Base-by-base conservation (phyloP, 92 coral and sea anemone species). In the Galaxea fascicularis region DNA sequence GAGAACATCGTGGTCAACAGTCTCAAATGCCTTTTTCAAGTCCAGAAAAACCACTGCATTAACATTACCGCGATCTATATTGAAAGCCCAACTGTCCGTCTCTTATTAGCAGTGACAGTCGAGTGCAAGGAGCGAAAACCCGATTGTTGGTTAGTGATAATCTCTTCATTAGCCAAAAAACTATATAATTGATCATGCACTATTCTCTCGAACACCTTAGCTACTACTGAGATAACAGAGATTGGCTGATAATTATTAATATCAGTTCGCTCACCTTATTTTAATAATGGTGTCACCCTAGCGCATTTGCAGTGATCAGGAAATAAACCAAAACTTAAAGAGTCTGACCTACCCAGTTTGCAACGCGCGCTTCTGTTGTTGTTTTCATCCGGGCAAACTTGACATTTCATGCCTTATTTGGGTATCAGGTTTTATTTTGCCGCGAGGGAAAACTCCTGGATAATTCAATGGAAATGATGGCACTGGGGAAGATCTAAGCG, bases 301-400 rank as follows among this genome's bases (percentile, higher is more conserved):
- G 54, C 39, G 70, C 56, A 13, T 79, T 87, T 87, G 80, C 86
- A 87, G 30, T 87, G 86, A 41, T 71, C 87, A 0, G 86, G 91
- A 71, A 87, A 82, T 41, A 77, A 76, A 45, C 89, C 92, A 35
- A 75, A 65, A 29, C 76, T 83, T 87, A 88, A n/a, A 39, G 91
- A 88, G n/a, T n/a, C n/a, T n/a, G n/a, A n/a, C n/a, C n/a, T n/a
- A n/a, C n/a, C n/a, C n/a, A n/a, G n/a, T n/a, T n/a, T n/a, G n/a
- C n/a, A n/a, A n/a, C n/a, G n/a, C n/a, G n/a, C n/a, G n/a, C n/a
- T n/a, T n/a, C n/a, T n/a, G n/a, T n/a, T n/a, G n/a, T n/a, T n/a
- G n/a, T n/a, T n/a, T n/a, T n/a, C n/a, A n/a, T n/a, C n/a, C n/a
- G n/a, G n/a, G n/a, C n/a, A n/a, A n/a, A n/a, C n/a, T n/a, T n/a